phyloP scores from a whole-genome alignment of 2,113 vertebrate genomes.

The Epinephelus fuscoguttatus region DNA sequence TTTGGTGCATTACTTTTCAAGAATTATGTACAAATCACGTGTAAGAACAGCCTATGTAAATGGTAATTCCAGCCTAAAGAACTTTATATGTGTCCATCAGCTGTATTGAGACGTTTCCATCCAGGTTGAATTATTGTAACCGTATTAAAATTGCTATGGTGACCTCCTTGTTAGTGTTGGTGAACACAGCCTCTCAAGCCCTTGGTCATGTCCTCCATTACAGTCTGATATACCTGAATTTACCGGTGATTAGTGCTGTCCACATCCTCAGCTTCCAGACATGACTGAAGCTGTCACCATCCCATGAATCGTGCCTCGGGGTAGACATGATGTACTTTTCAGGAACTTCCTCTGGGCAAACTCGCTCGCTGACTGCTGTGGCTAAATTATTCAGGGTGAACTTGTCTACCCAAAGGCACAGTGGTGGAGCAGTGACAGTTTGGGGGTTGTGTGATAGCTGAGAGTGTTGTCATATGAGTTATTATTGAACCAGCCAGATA shows the following conservation, averaged over 20 bases:
- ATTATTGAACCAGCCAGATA: slow-evolving; percentile 71
- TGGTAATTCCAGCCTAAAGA: neutral
- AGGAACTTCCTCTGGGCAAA: slow-evolving; percentile 59
- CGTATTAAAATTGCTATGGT: neutral
- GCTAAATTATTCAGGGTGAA: slow-evolving; percentile 73
- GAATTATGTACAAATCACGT: too few relatives aligned
- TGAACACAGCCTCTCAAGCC: slow-evolving; percentile 18
- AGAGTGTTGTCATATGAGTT: slow-evolving; percentile 72
- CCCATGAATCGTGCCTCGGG: slow-evolving; percentile 39
- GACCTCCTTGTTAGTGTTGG: slow-evolving; percentile 44
- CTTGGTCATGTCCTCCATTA: slow-evolving; percentile 40
- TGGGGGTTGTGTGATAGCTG: slow-evolving; percentile 66
- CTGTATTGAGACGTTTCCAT: slow-evolving; percentile 3
- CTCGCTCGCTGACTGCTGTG: slow-evolving; percentile 50
- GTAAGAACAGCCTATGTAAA: neutral
- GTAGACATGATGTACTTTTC: slow-evolving; percentile 66
- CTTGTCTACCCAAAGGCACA: slow-evolving; percentile 67
- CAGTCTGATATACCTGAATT: slow-evolving; percentile 42
- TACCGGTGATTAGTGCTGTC: slow-evolving; percentile 58
- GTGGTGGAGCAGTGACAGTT: slow-evolving; percentile 64
- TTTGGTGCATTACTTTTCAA: too few relatives aligned
- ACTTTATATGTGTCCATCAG: neutral
- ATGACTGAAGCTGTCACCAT: slow-evolving; percentile 62
- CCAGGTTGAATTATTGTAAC: slow-evolving; percentile 20
- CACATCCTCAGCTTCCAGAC: slow-evolving; percentile 58